phyloP scores from a whole-genome alignment of 2,113 vertebrate genomes.

The Prunella himalayana region DNA sequence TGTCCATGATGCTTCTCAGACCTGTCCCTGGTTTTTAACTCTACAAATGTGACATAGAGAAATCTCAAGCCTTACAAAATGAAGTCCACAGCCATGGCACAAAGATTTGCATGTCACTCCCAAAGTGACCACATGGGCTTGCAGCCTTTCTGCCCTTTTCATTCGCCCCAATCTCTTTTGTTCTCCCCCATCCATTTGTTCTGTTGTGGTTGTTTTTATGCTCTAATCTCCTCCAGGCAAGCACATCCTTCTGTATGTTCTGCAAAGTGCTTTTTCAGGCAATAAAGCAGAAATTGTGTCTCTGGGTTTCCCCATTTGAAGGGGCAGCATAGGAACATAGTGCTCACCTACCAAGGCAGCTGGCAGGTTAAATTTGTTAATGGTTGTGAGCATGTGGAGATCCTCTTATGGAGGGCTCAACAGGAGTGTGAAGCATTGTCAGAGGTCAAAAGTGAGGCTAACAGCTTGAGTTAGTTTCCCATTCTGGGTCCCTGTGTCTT shows the following conservation, averaged over 20 bases:
- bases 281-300: background rate
- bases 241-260: background rate
- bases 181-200: background rate
- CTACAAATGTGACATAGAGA: background rate
- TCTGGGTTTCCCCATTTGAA: background rate
- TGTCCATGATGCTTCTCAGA: background rate
- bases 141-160: background rate
- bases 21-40: background rate
- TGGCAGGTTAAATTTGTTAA: background rate
- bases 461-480: background rate
- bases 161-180: background rate
- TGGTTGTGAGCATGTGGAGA: background rate
- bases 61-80: background rate
- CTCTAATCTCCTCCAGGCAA: conserved; percentile 8
- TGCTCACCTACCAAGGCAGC: background rate
- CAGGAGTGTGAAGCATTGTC: background rate
- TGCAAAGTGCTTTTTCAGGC: conserved; percentile 34
- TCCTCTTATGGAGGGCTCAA: background rate
- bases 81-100: background rate
- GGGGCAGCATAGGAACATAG: background rate
- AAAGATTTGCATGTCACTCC: background rate
- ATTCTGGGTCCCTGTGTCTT: background rate
- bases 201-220: background rate
- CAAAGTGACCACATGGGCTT: background rate
- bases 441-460: background rate